phyloP scores from a whole-genome alignment of 2,888 invertebrate genomes.

The Dendrolimus houi region DNA sequence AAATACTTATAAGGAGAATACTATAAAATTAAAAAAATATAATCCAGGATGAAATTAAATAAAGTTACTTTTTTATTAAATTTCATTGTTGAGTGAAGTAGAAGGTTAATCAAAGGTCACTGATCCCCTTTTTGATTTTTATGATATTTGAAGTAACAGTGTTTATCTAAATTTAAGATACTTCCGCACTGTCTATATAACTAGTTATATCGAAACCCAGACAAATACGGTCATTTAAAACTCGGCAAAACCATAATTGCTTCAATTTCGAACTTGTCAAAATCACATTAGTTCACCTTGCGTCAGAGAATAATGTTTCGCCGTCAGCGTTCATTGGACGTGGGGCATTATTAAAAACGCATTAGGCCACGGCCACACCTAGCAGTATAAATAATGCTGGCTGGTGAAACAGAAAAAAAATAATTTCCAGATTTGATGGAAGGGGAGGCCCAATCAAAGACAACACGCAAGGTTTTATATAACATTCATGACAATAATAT shows the following conservation, averaged over 20 bases:
- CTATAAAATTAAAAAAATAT: no score
- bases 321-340: conserved; percentile 64
- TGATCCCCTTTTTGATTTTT: no score
- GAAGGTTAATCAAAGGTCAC: no score
- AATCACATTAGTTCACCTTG: conserved; percentile 68
- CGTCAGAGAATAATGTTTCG: conserved; percentile 49
- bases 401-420: conserved; percentile 62
- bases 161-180: conserved; percentile 1
- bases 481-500: no score
- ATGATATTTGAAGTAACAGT: no score
- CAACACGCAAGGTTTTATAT: background rate
- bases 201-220: conserved; percentile 35
- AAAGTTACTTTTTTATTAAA: no score
- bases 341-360: conserved; percentile 71
- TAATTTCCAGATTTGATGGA: conserved; percentile 64
- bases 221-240: conserved; percentile 61
- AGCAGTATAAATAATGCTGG: conserved; percentile 47
- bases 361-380: conserved; percentile 67
- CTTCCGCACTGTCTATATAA: conserved; percentile 13
- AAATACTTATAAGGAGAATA: no score
- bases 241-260: conserved; percentile 65
- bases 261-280: conserved; percentile 73
- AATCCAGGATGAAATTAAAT: no score
- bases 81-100: no score
- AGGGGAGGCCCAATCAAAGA: conserved; percentile 51